These are phyloP conservation scores for Diadophis punctatus DNA, from an alignment of 2,113 vertebrate genomes.

Conservation along the genomic window DNA sequence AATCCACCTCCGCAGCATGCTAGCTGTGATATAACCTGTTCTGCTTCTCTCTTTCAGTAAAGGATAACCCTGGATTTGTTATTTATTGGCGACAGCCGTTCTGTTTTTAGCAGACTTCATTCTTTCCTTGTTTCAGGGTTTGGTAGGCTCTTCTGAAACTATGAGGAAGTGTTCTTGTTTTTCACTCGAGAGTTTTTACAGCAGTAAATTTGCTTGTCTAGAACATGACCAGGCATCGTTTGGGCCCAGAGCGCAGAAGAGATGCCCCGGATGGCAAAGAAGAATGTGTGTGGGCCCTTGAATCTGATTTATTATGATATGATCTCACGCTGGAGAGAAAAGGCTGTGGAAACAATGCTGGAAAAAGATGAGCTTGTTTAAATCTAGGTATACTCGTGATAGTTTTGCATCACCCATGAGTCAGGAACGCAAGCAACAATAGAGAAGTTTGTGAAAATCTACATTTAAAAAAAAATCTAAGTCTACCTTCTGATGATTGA, in stretches of 20 bases:
- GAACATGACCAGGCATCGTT: not conserved
- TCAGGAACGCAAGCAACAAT: not conserved
- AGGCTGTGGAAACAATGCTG: not conserved
- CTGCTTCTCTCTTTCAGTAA: not conserved
- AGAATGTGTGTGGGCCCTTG: too few relatives aligned
- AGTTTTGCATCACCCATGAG: not conserved
- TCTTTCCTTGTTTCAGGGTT: not conserved
- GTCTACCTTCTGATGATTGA: not conserved
- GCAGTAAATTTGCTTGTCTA: not conserved
- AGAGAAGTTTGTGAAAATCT: not conserved
- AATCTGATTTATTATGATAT: not conserved
- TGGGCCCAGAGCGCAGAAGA: not conserved
- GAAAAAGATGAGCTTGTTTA: not conserved
- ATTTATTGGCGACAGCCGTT: not conserved
- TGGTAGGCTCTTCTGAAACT: not conserved
- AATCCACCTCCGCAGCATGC: not conserved
- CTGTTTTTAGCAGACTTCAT: not conserved
- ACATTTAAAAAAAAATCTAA: not conserved
- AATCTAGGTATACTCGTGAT: not conserved
- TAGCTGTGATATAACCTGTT: not conserved
- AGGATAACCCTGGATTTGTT: not conserved
- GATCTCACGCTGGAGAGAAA: not conserved
- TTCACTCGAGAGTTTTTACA: not conserved
- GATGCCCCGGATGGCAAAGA: not conserved
- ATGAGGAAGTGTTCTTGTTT: constrained; percentile 6